Base-by-base conservation (phyloP, 2,797 vertebrate species). In the Danio aesculapii region DNA sequence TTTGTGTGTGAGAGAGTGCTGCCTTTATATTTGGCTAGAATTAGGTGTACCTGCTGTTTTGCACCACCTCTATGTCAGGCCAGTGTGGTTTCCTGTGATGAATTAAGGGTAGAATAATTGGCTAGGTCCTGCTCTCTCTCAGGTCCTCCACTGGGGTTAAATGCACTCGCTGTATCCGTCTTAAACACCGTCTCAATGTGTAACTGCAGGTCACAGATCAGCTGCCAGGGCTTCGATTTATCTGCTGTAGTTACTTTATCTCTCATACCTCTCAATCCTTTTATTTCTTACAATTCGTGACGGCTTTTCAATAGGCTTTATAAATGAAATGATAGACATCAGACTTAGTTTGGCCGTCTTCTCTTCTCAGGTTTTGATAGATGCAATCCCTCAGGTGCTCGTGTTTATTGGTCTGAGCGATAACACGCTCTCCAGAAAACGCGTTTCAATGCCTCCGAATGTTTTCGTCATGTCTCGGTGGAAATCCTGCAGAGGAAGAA, bases 291-390 rank as follows among this genome's bases (percentile, higher is more conserved):
- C 4, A 6, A 19, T 17, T 9, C 39, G 8, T 49, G 64, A 68
- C 7, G 4, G 64, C 1, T 66, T 67, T 68, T 77, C 53, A 58
- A 47, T 39, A 58, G 53, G 21, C 39, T 59, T 59, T 17, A 77
- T 78, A 69, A 69, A 69, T 59, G 8, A 61, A 78, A 78, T 69
- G 64, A 69, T 57, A 69, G 76, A 69, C 59, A 78, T 61, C 19
- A 46, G 39, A 66, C 63, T 2, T 58, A 30, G 53, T 49, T 69
- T 44, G 49, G 50, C 49, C 58, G 57, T 63, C 41, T 16, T 55
- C 21, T 72, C 52, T 21, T 61, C 21, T 70, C 53, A 39, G 52
- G 61, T 67, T 72, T 57, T 71, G 77, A 72, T 66, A 57, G 78
- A 66, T 76, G 43, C 41, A 19, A 16, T 59, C 30, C 46, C 17